Conservation (phyloP, 2,113 vertebrate species). For the Eublepharis macularius region DNA sequence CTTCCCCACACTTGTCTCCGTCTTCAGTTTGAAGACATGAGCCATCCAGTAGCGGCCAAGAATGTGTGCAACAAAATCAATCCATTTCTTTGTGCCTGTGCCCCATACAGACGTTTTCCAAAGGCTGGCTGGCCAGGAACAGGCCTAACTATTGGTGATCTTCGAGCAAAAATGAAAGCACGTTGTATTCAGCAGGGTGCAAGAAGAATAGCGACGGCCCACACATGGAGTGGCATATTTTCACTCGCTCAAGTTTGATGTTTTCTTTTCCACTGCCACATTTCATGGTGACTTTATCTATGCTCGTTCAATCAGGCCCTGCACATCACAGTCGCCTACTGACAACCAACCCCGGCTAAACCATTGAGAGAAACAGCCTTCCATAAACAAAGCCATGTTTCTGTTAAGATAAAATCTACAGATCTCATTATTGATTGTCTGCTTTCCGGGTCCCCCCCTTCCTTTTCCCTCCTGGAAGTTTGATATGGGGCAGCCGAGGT, state of each 20-base stretch:
- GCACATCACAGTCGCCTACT: conserved; percentile 71
- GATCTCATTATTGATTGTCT: conserved; percentile 82
- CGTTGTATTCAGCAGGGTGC: neutral
- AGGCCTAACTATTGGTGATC: neutral
- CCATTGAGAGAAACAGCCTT: conserved; percentile 76
- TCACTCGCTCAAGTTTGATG: conserved; percentile 52
- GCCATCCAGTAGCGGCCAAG: neutral
- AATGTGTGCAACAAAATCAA: neutral
- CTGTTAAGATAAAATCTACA: conserved; percentile 84
- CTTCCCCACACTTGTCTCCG: neutral
- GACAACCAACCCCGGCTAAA: conserved; percentile 76
- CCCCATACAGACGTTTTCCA: neutral
- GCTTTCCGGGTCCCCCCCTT: conserved; percentile 74
- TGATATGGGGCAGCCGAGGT: conserved; percentile 77
- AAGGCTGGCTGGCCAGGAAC: neutral
- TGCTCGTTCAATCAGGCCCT: conserved; percentile 65
- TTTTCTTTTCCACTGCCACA: conserved; percentile 66
- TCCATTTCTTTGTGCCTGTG: too few relatives aligned
- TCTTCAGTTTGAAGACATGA: neutral
- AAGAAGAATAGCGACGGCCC: conserved; percentile 38
- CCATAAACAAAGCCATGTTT: conserved; percentile 77
- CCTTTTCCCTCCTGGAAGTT: conserved; percentile 87
- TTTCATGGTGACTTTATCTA: conserved; percentile 75
- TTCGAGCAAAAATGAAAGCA: conserved; percentile 32
- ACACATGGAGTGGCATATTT: conserved; percentile 61